phyloP scores from a whole-genome alignment of 2,113 vertebrate genomes.

The Girardinichthys multiradiatus region DNA sequence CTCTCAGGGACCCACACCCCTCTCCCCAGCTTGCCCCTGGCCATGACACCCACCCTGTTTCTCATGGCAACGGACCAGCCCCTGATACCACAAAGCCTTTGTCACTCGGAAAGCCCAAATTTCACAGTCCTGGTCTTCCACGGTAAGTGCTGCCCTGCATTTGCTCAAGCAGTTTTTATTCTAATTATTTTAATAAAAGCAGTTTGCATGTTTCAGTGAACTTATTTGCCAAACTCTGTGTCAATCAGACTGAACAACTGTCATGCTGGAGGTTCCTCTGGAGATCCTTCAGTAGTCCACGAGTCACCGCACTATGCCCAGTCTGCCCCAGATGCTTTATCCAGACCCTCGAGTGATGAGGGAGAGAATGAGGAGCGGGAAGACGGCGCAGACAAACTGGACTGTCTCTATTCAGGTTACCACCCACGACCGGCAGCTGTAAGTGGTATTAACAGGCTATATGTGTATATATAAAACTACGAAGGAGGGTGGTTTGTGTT shows the following conservation, averaged over 20 bases:
- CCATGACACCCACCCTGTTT: conserved; percentile 89
- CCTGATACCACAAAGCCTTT: conserved; percentile 90
- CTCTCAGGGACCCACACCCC: conserved; percentile 98
- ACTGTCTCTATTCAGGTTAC: conserved; percentile 98
- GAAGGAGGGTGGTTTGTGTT: not conserved
- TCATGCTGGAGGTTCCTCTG: conserved; percentile 85
- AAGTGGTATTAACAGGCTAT: conserved; percentile 59
- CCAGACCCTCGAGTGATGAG: conserved; percentile 95
- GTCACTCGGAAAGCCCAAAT: conserved; percentile 90
- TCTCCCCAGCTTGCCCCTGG: conserved; percentile 85
- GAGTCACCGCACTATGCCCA: conserved; percentile 88
- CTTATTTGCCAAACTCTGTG: not conserved
- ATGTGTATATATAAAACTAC: not conserved
- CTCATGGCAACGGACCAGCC: conserved; percentile 87
- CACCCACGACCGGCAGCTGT: conserved; percentile 98
- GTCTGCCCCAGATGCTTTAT: conserved; percentile 84
- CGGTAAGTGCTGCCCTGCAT: conserved; percentile 80
- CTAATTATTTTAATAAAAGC: not conserved
- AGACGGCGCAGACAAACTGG: conserved; percentile 94
- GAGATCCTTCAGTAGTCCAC: conserved; percentile 85
- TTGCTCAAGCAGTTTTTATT: not conserved
- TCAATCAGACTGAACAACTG: conserved; percentile 87
- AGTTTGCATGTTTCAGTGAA: not conserved
- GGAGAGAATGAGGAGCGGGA: conserved; percentile 97
- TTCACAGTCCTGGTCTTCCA: conserved; percentile 96